phyloP scores from a whole-genome alignment of 1,140 invertebrate genomes.

The Hyles euphorbiae region DNA sequence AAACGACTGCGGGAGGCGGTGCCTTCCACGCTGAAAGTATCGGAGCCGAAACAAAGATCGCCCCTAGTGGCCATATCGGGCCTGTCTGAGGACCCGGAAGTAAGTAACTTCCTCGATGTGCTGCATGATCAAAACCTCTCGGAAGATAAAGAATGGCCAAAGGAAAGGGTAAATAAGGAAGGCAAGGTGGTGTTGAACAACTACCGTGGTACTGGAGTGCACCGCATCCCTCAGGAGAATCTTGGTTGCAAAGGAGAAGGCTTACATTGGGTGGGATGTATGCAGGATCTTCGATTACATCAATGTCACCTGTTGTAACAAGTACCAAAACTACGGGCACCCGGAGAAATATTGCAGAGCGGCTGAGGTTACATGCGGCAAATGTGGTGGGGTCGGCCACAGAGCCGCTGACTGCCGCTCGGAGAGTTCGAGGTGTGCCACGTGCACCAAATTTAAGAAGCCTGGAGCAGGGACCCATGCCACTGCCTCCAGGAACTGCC shows the following conservation, averaged over 20 bases:
- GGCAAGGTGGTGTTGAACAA: background rate
- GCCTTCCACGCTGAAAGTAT: no score
- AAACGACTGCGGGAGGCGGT: no score
- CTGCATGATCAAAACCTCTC: no score
- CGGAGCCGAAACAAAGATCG: no score
- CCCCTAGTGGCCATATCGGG: no score
- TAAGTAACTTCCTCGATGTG: background rate
- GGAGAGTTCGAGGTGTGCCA: constrained; percentile 16
- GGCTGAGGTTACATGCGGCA: constrained; percentile 12
- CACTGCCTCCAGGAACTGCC: constrained; percentile 16
- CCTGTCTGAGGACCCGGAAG: no score
- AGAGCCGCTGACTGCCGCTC: background rate
- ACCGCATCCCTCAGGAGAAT: background rate
- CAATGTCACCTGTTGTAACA: constrained; percentile 22
- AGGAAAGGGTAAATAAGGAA: no score
- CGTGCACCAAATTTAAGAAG: constrained; percentile 14
- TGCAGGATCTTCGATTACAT: constrained; percentile 17
- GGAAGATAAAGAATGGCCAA: no score
- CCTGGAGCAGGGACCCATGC: constrained; percentile 6
- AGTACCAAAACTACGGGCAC: constrained; percentile 36
- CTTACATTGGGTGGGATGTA: constrained; percentile 21
- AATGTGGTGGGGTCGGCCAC: constrained; percentile 22
- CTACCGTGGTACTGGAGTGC: constrained; percentile 9
- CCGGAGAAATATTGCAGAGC: constrained; percentile 26
- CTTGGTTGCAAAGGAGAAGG: background rate